phyloP scores from a whole-genome alignment of 2,888 invertebrate species.

The Entomobrya multifasciata region DNA sequence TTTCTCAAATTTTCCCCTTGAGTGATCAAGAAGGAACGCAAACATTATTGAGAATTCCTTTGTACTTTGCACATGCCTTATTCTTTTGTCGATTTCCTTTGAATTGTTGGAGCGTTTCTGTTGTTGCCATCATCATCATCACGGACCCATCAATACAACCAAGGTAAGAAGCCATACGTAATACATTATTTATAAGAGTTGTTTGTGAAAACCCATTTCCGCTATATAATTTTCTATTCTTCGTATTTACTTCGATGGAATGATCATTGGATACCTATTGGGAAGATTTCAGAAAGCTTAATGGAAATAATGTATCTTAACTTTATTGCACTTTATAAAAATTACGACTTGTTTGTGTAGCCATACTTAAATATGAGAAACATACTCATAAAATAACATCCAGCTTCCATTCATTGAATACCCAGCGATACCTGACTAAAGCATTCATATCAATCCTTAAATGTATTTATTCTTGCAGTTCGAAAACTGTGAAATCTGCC shows the following conservation, averaged over 20 bases:
- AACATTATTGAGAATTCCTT: not conserved
- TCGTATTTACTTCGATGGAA: not conserved
- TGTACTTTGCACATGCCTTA: not conserved
- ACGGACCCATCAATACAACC: not conserved
- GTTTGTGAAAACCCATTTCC: not conserved
- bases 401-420: too few species aligned
- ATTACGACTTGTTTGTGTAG: too few species aligned
- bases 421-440: too few species aligned
- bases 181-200: conserved; percentile 7
- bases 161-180: not conserved
- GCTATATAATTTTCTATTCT: not conserved
- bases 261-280: not conserved
- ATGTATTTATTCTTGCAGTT: too few species aligned
- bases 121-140: not conserved
- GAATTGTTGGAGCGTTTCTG: not conserved
- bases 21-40: conserved; percentile 3
- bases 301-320: too few species aligned
- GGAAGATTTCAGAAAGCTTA: too few species aligned
- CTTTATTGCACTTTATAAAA: too few species aligned
- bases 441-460: too few species aligned
- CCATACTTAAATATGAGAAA: too few species aligned
- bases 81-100: conserved; percentile 29
- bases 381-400: too few species aligned
- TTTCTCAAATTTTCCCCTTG: conserved; percentile 8
- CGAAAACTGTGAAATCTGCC: too few species aligned